Conservation (phyloP, 2,113 vertebrate genomes). For the Polyodon spathula region DNA sequence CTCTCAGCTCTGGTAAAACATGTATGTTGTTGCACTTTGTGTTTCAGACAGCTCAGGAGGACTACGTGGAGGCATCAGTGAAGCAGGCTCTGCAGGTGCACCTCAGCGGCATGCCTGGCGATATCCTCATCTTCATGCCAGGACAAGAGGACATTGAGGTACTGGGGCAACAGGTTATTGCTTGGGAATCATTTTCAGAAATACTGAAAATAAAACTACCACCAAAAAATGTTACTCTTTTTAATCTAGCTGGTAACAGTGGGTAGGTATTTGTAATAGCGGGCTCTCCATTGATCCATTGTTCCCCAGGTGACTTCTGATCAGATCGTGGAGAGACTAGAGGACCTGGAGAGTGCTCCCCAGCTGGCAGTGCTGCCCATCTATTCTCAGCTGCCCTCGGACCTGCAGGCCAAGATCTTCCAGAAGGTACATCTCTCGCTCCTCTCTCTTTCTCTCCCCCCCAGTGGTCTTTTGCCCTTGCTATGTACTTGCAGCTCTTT, state of each 20-base stretch:
- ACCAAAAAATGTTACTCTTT: too few relatives aligned
- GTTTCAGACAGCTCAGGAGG: slow-evolving; percentile 88
- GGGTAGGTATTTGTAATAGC: background rate
- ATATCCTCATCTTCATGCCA: slow-evolving; percentile 97
- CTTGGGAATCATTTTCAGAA: too few relatives aligned
- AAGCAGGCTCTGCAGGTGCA: slow-evolving; percentile 96
- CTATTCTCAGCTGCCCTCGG: slow-evolving; percentile 93
- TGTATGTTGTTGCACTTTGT: slow-evolving; percentile 23
- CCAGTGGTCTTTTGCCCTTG: too few relatives aligned
- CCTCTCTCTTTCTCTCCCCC: too few relatives aligned
- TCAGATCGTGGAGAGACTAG: slow-evolving; percentile 91
- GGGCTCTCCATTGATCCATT: background rate
- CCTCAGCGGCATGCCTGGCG: slow-evolving; percentile 79
- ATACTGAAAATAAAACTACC: too few relatives aligned
- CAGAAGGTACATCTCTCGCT: slow-evolving; percentile 80
- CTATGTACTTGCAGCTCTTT: too few relatives aligned
- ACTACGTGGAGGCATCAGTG: slow-evolving; percentile 94
- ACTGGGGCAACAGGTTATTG: background rate
- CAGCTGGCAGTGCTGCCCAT: slow-evolving; percentile 90
- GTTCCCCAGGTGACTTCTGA: slow-evolving; percentile 88
- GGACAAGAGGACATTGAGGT: slow-evolving; percentile 98
- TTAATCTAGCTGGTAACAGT: background rate
- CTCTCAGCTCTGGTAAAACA: too few relatives aligned
- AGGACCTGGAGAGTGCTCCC: slow-evolving; percentile 86
- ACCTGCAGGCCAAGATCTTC: slow-evolving; percentile 97